These are phyloP conservation scores for Philaenus spumarius DNA, from an alignment of 1,140 invertebrate species.

Conservation along the genomic window DNA sequence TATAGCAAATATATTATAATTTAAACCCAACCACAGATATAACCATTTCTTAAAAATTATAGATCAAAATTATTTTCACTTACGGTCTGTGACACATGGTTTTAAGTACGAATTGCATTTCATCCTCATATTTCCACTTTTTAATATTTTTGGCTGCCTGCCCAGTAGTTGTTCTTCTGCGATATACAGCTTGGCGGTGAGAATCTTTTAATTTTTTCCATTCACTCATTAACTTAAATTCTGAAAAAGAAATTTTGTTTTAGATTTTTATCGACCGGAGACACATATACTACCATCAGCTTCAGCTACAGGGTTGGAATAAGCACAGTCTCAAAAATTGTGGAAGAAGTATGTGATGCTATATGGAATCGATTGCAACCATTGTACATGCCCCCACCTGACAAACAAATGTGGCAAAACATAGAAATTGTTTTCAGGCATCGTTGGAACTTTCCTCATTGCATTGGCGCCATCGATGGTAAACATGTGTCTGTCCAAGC, in stretches of 20 bases:
- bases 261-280: conserved; percentile 25
- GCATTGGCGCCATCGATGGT: conserved; percentile 38
- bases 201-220: not conserved
- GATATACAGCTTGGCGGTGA: conserved; percentile 5
- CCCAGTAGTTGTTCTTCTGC: conserved; percentile 1
- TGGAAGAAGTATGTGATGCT: too few species aligned
- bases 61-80: not conserved
- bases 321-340: conserved; percentile 34
- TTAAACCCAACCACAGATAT: too few species aligned
- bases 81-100: not conserved
- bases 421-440: conserved; percentile 2
- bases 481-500: conserved; percentile 37
- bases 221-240: not conserved
- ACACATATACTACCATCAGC: too few species aligned
- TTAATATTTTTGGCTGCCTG: not conserved
- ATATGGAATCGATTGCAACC: conserved; percentile 28
- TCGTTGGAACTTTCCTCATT: conserved; percentile 26
- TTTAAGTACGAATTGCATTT: not conserved
- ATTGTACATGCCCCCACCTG: conserved; percentile 23
- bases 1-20: too few species aligned
- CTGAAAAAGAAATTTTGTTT: not conserved
- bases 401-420: conserved; percentile 9
- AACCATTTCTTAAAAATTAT: too few species aligned
- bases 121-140: conserved; percentile 1
- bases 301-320: too few species aligned